These are phyloP conservation scores for Gasterosteus nipponicus DNA, from an alignment of 2,113 vertebrate genomes.

Conservation along the genomic window DNA sequence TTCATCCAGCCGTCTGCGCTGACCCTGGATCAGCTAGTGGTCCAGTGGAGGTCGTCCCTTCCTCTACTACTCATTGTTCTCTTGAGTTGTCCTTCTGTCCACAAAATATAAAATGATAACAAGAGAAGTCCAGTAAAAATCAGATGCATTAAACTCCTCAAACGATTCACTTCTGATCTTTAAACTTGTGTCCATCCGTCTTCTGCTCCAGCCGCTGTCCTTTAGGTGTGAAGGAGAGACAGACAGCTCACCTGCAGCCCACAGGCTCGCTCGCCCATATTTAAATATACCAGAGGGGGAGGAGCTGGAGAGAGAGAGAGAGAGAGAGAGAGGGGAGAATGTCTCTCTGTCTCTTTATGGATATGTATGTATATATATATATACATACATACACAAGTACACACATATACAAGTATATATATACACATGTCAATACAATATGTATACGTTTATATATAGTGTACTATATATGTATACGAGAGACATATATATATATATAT, in stretches of 20 bases:
- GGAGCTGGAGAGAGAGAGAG: slow-evolving; percentile 32
- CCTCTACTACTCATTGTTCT: background rate
- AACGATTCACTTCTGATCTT: background rate
- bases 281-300: slow-evolving; percentile 54
- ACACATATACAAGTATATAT: no score
- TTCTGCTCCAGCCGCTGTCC: background rate
- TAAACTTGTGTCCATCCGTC: background rate
- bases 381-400: no score
- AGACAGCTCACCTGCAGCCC: slow-evolving; percentile 22
- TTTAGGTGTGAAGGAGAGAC: background rate
- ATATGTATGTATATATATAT: no score
- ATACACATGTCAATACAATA: no score
- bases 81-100: background rate
- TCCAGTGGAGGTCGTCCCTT: background rate
- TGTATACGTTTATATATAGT: no score
- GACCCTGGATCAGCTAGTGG: background rate
- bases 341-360: no score
- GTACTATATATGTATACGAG: no score
- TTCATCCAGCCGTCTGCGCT: background rate
- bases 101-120: background rate
- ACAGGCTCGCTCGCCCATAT: slow-evolving; percentile 29
- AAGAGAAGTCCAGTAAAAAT: background rate
- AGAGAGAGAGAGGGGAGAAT: no score
- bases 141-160: background rate
- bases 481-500: no score